phyloP scores from a whole-genome alignment of 1,140 invertebrate genomes.

The Chironomus tepperi region DNA sequence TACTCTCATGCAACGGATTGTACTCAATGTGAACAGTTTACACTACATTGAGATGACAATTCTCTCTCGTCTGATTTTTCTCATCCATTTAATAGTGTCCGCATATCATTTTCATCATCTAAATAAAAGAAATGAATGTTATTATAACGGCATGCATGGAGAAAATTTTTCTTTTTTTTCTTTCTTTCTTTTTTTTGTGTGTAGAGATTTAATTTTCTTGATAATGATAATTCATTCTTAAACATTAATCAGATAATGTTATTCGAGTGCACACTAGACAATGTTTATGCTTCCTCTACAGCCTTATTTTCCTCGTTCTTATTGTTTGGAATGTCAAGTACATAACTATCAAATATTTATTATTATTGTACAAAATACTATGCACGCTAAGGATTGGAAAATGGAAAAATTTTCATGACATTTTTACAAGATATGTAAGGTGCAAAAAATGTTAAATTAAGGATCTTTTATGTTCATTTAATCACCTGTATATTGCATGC shows the following conservation, averaged over 20 bases:
- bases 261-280: neutral
- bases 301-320: neutral
- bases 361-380: too few species aligned
- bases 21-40: neutral
- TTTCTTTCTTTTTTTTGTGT: neutral
- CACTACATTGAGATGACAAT: neutral
- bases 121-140: constrained; percentile 9
- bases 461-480: too few species aligned
- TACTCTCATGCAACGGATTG: neutral
- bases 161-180: neutral
- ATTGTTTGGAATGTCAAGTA: constrained; percentile 14
- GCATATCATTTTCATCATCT: constrained; percentile 2
- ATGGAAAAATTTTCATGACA: too few species aligned
- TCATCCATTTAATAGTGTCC: neutral
- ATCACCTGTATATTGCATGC: too few species aligned
- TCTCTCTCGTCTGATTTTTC: neutral
- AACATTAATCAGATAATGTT: constrained; percentile 11
- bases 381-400: too few species aligned
- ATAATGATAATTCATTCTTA: constrained; percentile 14
- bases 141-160: neutral
- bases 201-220: constrained; percentile 6
- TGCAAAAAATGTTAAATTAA: too few species aligned
- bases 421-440: too few species aligned
- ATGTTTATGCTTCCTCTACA: neutral
- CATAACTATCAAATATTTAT: neutral